Percentiles rank a stretch among this genome's conserved stretches.
Evolutionary conservation across 2,888 invertebrate species (phyloP).

Genomic region (Perizoma affinitatum): DNA sequence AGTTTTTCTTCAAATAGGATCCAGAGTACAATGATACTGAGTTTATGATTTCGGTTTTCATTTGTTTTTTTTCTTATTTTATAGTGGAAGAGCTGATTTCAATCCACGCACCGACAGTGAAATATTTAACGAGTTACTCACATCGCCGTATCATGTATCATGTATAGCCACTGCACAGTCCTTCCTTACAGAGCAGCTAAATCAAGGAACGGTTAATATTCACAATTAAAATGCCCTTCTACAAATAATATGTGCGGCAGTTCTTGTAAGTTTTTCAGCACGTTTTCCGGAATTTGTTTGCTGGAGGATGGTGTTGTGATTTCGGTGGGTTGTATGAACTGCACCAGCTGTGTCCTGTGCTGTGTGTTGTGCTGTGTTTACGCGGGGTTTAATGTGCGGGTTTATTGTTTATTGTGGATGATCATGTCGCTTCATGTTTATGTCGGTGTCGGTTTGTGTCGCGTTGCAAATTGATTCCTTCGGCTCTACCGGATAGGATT

Average conservation of each 20-base stretch:
- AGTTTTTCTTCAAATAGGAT: too few relatives aligned
- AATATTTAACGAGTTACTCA: slow-evolving; percentile 29
- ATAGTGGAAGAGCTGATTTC: slow-evolving; percentile 21
- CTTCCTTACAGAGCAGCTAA: neutral
- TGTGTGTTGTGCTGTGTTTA: slow-evolving; percentile 5
- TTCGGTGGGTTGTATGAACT: neutral
- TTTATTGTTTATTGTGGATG: slow-evolving; percentile 36
- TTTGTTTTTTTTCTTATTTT: slow-evolving; percentile 5
- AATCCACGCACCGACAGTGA: slow-evolving; percentile 26
- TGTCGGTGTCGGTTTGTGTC: slow-evolving; percentile 24
- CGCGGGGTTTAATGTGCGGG: slow-evolving; percentile 21
- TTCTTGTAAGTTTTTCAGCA: too few relatives aligned
- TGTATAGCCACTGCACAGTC: slow-evolving; percentile 19
- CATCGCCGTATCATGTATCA: slow-evolving; percentile 21
- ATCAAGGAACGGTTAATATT: neutral
- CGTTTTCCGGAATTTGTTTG: too few relatives aligned
- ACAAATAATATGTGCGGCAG: too few relatives aligned
- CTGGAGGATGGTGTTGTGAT: too few relatives aligned
- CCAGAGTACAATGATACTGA: too few relatives aligned
- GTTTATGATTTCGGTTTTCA: neutral
- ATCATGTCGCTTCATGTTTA: slow-evolving; percentile 28
- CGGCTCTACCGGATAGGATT: neutral
- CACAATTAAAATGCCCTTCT: too few relatives aligned
- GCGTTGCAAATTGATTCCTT: slow-evolving; percentile 28
- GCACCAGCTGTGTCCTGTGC: slow-evolving; percentile 6